Percentiles rank a stretch among this genome's conserved stretches.
Evolutionary conservation across 2,113 vertebrate genomes (phyloP).

Genomic region (Trichomycterus rosablanca): DNA sequence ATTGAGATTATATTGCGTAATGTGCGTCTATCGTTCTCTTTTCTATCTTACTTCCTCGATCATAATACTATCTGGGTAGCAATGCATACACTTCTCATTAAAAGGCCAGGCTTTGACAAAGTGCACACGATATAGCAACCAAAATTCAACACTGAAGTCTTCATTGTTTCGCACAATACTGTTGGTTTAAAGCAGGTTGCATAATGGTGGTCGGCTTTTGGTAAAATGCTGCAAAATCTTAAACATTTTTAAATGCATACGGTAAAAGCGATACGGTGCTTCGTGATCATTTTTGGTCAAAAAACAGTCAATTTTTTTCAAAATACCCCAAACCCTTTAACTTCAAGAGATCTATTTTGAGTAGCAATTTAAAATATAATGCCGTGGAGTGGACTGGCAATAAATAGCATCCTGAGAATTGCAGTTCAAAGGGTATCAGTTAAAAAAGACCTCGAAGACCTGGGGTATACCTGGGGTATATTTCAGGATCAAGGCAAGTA

Average conservation of each 20-base stretch:
- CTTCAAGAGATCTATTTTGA: conserved; percentile 48
- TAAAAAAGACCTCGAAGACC: no score
- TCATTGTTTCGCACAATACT: conserved; percentile 35
- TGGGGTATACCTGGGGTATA: no score
- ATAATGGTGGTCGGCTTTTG: conserved; percentile 41
- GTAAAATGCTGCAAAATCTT: conserved; percentile 36
- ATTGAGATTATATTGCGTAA: no score
- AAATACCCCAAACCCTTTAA: conserved; percentile 56
- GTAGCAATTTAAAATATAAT: conserved; percentile 53
- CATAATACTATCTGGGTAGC: conserved; percentile 39
- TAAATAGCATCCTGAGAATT: conserved; percentile 75
- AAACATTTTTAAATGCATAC: no score
- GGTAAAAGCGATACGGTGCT: no score
- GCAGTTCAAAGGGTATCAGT: conserved; percentile 59
- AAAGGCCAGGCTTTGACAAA: conserved; percentile 45
- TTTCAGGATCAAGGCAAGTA: conserved; percentile 62
- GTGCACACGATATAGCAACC: conserved; percentile 36
- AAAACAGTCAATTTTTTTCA: conserved; percentile 46
- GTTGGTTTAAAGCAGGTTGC: conserved; percentile 30
- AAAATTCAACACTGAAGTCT: conserved; percentile 23
- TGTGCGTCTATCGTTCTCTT: conserved; percentile 19
- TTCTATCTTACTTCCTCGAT: conserved; percentile 21
- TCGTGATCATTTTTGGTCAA: conserved; percentile 60
- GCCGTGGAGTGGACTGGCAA: conserved; percentile 60
- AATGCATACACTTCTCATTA: conserved; percentile 33